Percentiles rank a stretch among this genome's conserved stretches.
Conservation (phyloP, 2,113 vertebrate species). For the Brachirus orientalis region DNA sequence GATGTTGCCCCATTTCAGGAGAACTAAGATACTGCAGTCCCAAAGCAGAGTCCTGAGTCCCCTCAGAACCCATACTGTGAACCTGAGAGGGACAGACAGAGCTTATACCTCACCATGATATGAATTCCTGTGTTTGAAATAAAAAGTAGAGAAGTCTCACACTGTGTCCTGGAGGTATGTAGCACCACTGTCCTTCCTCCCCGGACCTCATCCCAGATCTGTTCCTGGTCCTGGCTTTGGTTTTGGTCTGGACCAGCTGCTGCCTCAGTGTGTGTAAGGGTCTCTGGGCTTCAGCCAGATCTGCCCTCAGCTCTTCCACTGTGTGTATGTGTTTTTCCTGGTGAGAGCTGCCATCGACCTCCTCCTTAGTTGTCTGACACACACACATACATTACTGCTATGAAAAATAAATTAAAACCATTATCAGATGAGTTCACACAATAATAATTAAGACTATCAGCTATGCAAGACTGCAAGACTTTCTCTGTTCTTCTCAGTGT, state of each 20-base stretch:
- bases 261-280: constrained; percentile 55
- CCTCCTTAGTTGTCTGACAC: neutral
- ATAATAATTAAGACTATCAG: too few relatives aligned
- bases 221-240: constrained; percentile 32
- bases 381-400: neutral
- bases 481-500: too few relatives aligned
- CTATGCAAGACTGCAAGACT: too few relatives aligned
- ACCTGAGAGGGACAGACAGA: constrained; percentile 64
- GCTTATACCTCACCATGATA: too few relatives aligned
- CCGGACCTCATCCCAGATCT: neutral
- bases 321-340: constrained; percentile 19
- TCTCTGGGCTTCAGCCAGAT: constrained; percentile 11
- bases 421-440: too few relatives aligned
- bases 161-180: neutral
- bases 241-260: constrained; percentile 6
- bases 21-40: constrained; percentile 79
- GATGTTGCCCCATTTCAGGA: constrained; percentile 54
- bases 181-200: neutral
- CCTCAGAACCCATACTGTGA: constrained; percentile 84
- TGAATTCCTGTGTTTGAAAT: too few relatives aligned
- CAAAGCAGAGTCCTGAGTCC: constrained; percentile 89
- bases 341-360: neutral
- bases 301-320: neutral
- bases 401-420: too few relatives aligned
- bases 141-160: neutral